A percentile compares a stretch with the other conserved stretches of the same genome.
Evolutionary conservation across 2,888 invertebrate genomes (phyloP).

Genomic region (Lasiommata megera): DNA sequence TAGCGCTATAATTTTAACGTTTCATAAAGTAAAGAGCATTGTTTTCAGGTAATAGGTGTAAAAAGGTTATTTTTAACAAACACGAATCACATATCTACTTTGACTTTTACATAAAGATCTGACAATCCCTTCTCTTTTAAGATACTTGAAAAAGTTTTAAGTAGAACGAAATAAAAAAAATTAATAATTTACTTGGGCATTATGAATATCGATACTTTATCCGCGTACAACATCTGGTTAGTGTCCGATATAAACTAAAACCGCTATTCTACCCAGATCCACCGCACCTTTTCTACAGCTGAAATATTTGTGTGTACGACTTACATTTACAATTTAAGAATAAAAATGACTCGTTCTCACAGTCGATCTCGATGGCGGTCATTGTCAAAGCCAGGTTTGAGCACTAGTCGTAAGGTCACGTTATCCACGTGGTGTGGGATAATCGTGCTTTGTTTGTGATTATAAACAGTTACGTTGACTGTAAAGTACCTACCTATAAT

Average conservation of each 20-base stretch:
- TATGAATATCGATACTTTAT: too few relatives aligned
- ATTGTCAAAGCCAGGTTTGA: constrained; percentile 32
- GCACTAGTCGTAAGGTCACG: constrained; percentile 28
- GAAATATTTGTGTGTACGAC: too few relatives aligned
- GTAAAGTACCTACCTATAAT: not conserved
- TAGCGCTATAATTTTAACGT: not conserved
- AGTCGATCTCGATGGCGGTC: constrained; percentile 28
- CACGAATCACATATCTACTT: not conserved
- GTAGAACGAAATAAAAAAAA: too few relatives aligned
- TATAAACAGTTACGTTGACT: constrained; percentile 5
- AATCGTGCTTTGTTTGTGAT: constrained; percentile 26
- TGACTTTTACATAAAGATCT: too few relatives aligned
- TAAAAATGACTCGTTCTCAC: not conserved
- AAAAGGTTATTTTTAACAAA: not conserved
- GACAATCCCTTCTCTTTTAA: too few relatives aligned
- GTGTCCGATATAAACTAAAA: too few relatives aligned
- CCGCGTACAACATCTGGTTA: too few relatives aligned
- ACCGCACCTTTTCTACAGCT: too few relatives aligned
- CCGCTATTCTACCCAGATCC: too few relatives aligned
- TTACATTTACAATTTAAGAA: too few relatives aligned
- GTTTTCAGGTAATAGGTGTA: not conserved
- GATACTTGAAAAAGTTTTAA: too few relatives aligned
- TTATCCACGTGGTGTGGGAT: constrained; percentile 28
- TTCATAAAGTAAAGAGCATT: not conserved
- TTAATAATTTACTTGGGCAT: too few relatives aligned